A percentile compares a stretch with the other conserved stretches of the same genome.
Evolutionary conservation across 2,113 vertebrate species (phyloP).

Genomic region (Perccottus glenii): DNA sequence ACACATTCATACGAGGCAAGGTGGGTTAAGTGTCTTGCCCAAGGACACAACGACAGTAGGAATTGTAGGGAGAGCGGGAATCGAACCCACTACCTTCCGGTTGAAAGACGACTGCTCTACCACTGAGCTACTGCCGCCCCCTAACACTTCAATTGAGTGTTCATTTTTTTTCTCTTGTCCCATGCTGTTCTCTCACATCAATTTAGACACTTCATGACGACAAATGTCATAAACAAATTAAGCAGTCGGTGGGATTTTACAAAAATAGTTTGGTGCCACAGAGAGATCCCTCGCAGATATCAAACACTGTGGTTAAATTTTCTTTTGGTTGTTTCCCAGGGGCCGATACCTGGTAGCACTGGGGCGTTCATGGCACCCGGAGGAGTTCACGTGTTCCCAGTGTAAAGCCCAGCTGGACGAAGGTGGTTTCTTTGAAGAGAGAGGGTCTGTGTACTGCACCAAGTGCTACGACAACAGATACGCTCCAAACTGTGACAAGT

Average conservation of each 20-base stretch:
- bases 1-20: no score
- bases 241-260: slow-evolving; percentile 38
- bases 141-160: no score
- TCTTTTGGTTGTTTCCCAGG: slow-evolving; percentile 70
- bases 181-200: slow-evolving; percentile 1
- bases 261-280: no score
- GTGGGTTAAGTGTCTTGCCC: no score
- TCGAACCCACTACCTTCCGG: no score
- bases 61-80: no score
- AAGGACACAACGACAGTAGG: no score
- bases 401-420: slow-evolving; percentile 92
- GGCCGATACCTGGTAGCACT: slow-evolving; percentile 95
- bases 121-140: no score
- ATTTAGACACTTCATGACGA: slow-evolving; percentile 20
- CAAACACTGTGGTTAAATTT: neutral
- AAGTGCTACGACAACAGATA: slow-evolving; percentile 93
- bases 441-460: slow-evolving; percentile 92
- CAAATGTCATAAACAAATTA: slow-evolving; percentile 21
- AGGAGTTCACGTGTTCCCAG: slow-evolving; percentile 95
- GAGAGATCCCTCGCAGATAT: neutral
- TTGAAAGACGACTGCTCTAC: no score
- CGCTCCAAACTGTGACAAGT: slow-evolving; percentile 93
- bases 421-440: slow-evolving; percentile 97
- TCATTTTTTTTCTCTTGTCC: no score
- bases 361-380: slow-evolving; percentile 95